These are phyloP conservation scores for Holotrichia oblita DNA, from an alignment of 1,140 invertebrate species.

Conservation along the genomic window DNA sequence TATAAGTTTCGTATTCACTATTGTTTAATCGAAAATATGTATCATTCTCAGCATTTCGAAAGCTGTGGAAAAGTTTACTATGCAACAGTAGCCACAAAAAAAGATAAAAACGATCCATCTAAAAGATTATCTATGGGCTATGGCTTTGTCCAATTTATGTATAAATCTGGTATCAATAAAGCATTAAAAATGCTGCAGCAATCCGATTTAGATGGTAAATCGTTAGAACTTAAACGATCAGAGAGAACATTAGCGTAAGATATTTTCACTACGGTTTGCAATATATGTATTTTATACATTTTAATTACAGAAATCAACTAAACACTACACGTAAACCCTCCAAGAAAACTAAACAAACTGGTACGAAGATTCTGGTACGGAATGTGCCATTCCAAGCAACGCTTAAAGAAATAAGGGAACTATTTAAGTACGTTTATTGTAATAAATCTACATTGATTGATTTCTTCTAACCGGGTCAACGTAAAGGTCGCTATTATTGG, in stretches of 20 bases:
- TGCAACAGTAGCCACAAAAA: constrained; percentile 85
- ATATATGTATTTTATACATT: constrained; percentile 39
- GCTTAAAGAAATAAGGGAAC: constrained; percentile 85
- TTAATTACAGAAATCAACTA: constrained; percentile 66
- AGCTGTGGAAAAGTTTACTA: constrained; percentile 79
- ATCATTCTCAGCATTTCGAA: constrained; percentile 74
- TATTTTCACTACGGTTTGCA: background rate
- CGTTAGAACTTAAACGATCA: constrained; percentile 90
- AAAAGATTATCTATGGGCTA: constrained; percentile 89
- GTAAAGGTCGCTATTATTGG: no score
- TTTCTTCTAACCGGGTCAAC: no score
- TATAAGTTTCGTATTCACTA: constrained; percentile 18
- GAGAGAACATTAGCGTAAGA: constrained; percentile 81
- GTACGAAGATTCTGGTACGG: constrained; percentile 90
- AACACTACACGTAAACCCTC: constrained; percentile 69
- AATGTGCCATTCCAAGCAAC: constrained; percentile 98
- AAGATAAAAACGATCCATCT: constrained; percentile 82
- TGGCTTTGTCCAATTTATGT: constrained; percentile 93
- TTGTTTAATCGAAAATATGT: background rate
- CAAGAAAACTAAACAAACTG: constrained; percentile 76
- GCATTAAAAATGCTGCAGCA: constrained; percentile 89
- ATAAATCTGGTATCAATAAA: constrained; percentile 74
- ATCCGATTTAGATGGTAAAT: constrained; percentile 85
- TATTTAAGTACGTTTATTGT: constrained; percentile 89
- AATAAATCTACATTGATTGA: no score